Evolutionary conservation across 1,140 invertebrate genomes (phyloP).

Genomic region (Trichonephila clavipes): DNA sequence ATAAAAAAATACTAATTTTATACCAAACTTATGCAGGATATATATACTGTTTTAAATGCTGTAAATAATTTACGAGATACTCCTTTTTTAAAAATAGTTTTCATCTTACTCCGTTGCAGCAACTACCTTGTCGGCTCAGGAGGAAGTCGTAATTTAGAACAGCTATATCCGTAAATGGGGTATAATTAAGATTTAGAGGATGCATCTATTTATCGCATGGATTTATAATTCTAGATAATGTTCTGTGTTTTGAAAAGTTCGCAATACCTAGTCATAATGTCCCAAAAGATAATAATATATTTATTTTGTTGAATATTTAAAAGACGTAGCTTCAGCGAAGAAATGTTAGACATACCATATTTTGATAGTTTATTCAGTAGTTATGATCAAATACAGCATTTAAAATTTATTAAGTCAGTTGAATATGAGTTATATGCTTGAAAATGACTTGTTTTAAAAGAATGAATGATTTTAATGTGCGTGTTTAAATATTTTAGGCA

Average conservation of each 20-base stretch:
- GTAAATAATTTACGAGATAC: no score
- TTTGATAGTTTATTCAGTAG: neutral
- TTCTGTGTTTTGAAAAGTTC: neutral
- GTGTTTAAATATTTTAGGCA: neutral
- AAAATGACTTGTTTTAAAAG: no score
- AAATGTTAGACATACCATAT: neutral
- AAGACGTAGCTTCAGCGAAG: neutral
- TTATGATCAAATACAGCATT: neutral
- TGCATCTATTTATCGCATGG: conserved; percentile 17
- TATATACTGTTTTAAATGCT: no score
- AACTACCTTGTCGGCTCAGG: neutral
- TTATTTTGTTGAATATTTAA: neutral
- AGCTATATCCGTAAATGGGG: conserved; percentile 23
- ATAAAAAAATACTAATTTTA: no score
- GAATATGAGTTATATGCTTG: neutral
- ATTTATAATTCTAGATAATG: conserved; percentile 39
- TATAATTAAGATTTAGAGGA: conserved; percentile 41
- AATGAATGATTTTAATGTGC: neutral
- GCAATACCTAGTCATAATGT: neutral
- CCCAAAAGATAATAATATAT: neutral
- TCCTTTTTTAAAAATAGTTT: neutral
- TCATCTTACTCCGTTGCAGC: neutral
- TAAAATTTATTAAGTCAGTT: neutral
- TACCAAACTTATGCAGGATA: no score
- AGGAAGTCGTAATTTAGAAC: neutral